Base-by-base conservation (phyloP, 2,797 vertebrate species). In the Muraenolepis orangiensis region DNA sequence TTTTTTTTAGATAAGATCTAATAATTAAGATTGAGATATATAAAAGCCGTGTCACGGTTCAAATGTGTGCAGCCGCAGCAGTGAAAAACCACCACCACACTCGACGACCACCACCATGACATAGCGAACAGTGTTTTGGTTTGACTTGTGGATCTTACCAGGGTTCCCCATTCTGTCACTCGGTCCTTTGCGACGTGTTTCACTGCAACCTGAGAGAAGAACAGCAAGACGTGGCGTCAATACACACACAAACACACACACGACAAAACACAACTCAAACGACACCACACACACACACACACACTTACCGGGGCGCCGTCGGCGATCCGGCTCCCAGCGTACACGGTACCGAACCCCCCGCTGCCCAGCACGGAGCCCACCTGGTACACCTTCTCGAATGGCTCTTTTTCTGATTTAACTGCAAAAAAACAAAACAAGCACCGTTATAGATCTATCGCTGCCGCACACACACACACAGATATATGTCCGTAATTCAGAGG, bases 321-420 rank as follows among this genome's bases (percentile, higher is more conserved):
- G 11, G 95, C 94, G 80, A 97, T 85, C 85, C 97, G 92, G 86
- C 87, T 96, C 38, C 96, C 97, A 18, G 96, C 95, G 84, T 98
- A 98, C 68, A 99, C 97, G 0, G 97, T 98, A 26, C 97, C 97
- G 64, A 99, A 99, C 0, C 97, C 97, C 0, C 97, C 97, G 83
- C 96, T 98, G 76, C 97, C 97, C 78, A 99, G 88, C 71, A 97
- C 96, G 0, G 96, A 95, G 71, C 96, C 97, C 90, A 98, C 95
- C 70, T 97, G 96, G 89, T 98, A 98, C 38, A 95, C 85, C 90
- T 98, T 98, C 36, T 98, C 97, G 80, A 98, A 98, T 0, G 94
- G 90, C 84, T 98, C 97, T 89, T 94, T 95, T 72, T 99, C 97
- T 76, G 89, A 86, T 93, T 97, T 98, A 73, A 94, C 97, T 99